These are phyloP conservation scores for Aegotheles bennettii DNA, from an alignment of 2,113 vertebrate genomes.

Conservation along the genomic window DNA sequence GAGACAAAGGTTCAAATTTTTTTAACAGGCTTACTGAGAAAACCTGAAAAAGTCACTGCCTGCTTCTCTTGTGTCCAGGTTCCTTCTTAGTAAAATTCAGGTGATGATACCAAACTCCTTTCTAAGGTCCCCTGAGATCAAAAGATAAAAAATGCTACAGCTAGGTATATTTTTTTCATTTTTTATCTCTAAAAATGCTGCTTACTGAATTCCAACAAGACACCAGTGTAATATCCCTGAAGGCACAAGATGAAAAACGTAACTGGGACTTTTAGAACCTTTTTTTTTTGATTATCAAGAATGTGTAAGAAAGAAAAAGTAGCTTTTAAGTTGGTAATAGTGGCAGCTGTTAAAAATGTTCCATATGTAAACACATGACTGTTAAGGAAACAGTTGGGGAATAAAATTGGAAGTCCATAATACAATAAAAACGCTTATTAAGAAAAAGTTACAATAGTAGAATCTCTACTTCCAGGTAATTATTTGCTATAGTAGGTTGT, in stretches of 20 bases:
- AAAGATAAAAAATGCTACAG: background rate
- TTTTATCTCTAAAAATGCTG: background rate
- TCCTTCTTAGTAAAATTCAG: background rate
- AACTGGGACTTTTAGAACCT: background rate
- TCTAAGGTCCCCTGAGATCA: background rate
- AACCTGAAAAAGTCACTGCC: slow-evolving; percentile 2
- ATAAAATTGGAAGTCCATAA: background rate
- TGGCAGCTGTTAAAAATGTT: background rate
- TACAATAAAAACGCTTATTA: background rate
- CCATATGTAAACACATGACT: background rate
- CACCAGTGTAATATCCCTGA: background rate
- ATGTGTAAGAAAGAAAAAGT: background rate
- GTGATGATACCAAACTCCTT: background rate
- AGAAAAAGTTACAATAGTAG: background rate
- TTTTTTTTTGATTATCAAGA: background rate
- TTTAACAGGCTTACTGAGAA: slow-evolving; percentile 22
- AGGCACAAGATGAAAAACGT: background rate
- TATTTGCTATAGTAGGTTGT: background rate
- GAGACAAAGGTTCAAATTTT: slow-evolving; percentile 2
- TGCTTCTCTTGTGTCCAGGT: background rate
- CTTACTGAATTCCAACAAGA: background rate
- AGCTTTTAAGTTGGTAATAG: background rate
- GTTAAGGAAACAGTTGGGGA: background rate
- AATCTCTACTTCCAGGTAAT: background rate
- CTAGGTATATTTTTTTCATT: background rate